These are phyloP conservation scores for Griposia aprilina DNA, from an alignment of 2,888 invertebrate genomes.

Conservation along the genomic window DNA sequence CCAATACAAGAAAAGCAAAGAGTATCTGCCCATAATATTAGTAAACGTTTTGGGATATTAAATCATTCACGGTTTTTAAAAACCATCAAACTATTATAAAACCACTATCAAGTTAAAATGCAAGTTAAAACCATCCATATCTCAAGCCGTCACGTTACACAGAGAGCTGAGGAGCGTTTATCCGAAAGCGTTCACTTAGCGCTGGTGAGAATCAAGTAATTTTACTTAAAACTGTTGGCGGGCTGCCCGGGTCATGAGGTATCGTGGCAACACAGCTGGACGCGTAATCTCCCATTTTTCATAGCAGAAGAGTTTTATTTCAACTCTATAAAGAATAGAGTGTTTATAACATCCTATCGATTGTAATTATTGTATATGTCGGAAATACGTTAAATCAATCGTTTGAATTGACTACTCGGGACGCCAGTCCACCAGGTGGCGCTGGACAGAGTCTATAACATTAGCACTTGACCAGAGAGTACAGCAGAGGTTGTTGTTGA, in stretches of 20 bases:
- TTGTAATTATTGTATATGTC: too few species aligned
- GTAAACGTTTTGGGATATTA: conserved; percentile 17
- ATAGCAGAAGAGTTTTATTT: not conserved
- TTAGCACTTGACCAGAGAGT: too few species aligned
- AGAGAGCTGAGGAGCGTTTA: conserved; percentile 36
- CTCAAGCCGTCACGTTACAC: conserved; percentile 26
- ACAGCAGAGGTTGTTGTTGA: too few species aligned
- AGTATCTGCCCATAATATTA: not conserved
- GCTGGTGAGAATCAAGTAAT: conserved; percentile 51
- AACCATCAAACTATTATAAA: conserved; percentile 11
- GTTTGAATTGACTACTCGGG: too few species aligned
- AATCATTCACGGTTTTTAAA: conserved; percentile 21
- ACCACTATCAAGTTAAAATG: conserved; percentile 21
- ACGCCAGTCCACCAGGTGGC: too few species aligned
- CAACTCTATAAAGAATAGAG: not conserved
- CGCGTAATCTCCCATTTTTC: not conserved
- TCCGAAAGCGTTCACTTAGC: conserved; percentile 40
- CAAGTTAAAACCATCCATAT: conserved; percentile 43
- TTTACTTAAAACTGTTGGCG: conserved; percentile 54
- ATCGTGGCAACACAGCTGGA: conserved; percentile 49
- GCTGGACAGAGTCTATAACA: too few species aligned
- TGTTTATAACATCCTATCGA: too few species aligned
- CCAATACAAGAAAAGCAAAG: not conserved
- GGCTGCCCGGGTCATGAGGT: conserved; percentile 47
- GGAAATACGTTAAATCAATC: too few species aligned